Evolutionary conservation across 2,888 invertebrate species (phyloP), one percentile per base, ranked within the genome.

Genomic region (Dendrolimus pini): DNA sequence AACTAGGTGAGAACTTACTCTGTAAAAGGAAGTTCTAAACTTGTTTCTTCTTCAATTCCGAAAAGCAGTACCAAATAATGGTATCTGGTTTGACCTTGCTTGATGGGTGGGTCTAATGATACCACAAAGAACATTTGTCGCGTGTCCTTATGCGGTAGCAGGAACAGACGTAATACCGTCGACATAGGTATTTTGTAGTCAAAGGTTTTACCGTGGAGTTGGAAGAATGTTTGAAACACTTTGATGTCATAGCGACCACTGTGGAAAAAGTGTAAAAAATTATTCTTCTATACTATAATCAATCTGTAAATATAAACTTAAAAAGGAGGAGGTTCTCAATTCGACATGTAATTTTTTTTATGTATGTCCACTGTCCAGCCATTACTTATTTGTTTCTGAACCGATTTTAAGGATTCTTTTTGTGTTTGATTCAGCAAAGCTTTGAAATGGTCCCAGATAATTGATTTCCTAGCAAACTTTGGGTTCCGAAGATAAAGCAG

Each of bases 121-220:
- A 99, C 96, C 54, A 99, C 99, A 81, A 99, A 99, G 88, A 97
- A 99, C 94, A 98, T 98, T 84, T 99, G 99, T 1, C 99, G 92
- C n/a, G 95, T 96, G 82, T 99, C 99, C 79, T 98, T 98, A 80
- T 99, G 99, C 0, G 99, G 99, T 57, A 99, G 88, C 47, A 99
- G 91, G 80, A 99, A 99, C 13, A 99, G 87, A 8, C 99, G 94
- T 13, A 99, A 91, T 6, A 99, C 98, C 0, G 99, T 98, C 0
- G 97, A 97, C 94, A 98, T 97, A 0, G 99, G 99, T 70, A 99
- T 99, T 90, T 99, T 99, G 92, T 99, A 99, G 90, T 99, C 99
- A 78, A 99, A 99, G 0, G 99, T 99, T 93, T 99, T 99, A 97
- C 98, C 92, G 94, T 97, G 92, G 56, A 94, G 94, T 74, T 85